These are phyloP conservation scores for Zosterops lateralis DNA, from an alignment of 2,113 vertebrate species.

Conservation along the genomic window DNA sequence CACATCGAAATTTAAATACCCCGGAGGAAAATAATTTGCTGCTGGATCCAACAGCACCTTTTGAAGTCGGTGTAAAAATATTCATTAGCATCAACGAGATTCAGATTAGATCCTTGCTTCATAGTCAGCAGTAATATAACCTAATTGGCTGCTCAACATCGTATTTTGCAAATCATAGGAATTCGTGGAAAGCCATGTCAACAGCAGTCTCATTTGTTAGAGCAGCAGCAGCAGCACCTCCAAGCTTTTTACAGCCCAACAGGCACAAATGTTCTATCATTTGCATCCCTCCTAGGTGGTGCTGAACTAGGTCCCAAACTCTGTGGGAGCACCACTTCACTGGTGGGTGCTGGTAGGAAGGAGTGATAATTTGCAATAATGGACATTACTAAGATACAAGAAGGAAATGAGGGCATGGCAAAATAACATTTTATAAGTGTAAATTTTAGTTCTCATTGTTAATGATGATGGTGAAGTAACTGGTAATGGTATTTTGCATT, in stretches of 20 bases:
- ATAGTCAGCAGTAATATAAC: not conserved
- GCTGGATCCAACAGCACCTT: slow-evolving; percentile 13
- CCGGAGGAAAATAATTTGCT: slow-evolving; percentile 7
- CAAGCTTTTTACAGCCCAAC: not conserved
- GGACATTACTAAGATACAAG: not conserved
- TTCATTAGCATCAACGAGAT: slow-evolving; percentile 18
- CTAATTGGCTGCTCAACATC: not conserved
- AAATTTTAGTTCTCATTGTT: not conserved
- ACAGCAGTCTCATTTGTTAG: not conserved
- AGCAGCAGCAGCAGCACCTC: not conserved
- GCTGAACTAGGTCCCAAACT: not conserved
- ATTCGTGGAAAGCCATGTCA: not conserved
- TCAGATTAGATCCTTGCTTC: slow-evolving; percentile 6
- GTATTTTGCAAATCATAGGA: not conserved
- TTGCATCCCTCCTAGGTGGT: not conserved
- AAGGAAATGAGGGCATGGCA: not conserved
- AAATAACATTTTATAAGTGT: not conserved
- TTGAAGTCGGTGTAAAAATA: not conserved
- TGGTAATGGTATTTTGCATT: not conserved
- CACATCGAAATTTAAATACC: not conserved
- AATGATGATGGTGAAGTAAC: not conserved
- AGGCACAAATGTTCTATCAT: rapidly evolving
- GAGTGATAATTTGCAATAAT: not conserved
- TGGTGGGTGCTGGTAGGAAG: not conserved
- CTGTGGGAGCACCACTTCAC: rapidly evolving